Percentiles rank a stretch among this genome's conserved stretches.
Evolutionary conservation across 2,888 invertebrate genomes (phyloP).

Genomic region (Pemphredon lugubris): DNA sequence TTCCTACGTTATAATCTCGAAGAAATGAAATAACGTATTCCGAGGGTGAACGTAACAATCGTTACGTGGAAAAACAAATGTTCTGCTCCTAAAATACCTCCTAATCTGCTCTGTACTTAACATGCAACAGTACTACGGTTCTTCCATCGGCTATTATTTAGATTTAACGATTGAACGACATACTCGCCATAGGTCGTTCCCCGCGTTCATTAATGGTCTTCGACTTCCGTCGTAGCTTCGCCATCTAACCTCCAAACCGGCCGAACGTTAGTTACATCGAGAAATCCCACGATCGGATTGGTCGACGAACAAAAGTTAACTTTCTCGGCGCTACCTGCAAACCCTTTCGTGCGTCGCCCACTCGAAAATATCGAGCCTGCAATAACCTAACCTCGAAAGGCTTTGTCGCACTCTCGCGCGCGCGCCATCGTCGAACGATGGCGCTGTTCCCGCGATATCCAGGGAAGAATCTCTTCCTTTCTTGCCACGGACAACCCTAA

Average conservation of each 20-base stretch:
- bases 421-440: slow-evolving; percentile 41
- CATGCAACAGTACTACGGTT: background rate
- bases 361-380: slow-evolving; percentile 5
- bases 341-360: background rate
- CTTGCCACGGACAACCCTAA: background rate
- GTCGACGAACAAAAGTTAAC: background rate
- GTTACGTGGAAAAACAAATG: background rate
- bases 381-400: slow-evolving; percentile 41
- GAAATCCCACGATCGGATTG: background rate
- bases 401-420: slow-evolving; percentile 41
- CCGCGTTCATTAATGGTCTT: slow-evolving; percentile 5
- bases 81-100: background rate
- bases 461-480: slow-evolving; percentile 8
- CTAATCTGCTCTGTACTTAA: too few species aligned
- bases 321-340: background rate
- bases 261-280: background rate
- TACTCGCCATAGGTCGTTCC: slow-evolving; percentile 11
- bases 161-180: slow-evolving; percentile 11
- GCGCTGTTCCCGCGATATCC: slow-evolving; percentile 36
- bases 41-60: too few species aligned
- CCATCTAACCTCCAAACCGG: slow-evolving; percentile 15
- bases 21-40: too few species aligned
- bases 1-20: too few species aligned
- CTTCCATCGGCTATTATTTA: background rate
- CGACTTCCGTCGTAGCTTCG: slow-evolving; percentile 6